A percentile compares a stretch with the other conserved stretches of the same genome.
These are phyloP conservation scores for Pammene fasciana DNA, from an alignment of 2,888 invertebrate species.

Conservation along the genomic window DNA sequence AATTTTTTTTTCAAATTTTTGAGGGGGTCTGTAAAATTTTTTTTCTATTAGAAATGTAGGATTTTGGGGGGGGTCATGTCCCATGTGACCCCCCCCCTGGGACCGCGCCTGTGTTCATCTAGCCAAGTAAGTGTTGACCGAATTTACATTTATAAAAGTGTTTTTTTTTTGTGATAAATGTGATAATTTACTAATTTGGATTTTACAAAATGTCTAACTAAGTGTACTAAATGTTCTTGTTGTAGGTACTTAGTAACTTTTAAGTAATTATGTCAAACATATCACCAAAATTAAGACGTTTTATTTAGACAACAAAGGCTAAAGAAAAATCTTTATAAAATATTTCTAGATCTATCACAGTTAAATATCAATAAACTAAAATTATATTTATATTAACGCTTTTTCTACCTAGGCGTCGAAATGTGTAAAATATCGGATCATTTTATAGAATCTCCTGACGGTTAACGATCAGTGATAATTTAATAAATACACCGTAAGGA, in stretches of 20 bases:
- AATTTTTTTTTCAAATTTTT: too few species aligned
- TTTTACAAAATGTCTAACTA: neutral
- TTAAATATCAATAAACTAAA: slow-evolving; percentile 73
- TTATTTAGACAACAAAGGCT: slow-evolving; percentile 31
- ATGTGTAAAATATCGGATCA: slow-evolving; percentile 7
- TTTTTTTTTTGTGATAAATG: neutral
- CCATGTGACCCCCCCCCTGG: too few species aligned
- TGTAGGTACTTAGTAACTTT: slow-evolving; percentile 14
- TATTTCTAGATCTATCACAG: slow-evolving; percentile 81
- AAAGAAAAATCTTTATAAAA: slow-evolving; percentile 49
- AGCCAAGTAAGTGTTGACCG: neutral
- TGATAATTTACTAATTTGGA: neutral
- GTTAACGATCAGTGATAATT: slow-evolving; percentile 20
- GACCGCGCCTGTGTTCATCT: too few species aligned
- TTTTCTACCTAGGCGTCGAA: slow-evolving; percentile 10
- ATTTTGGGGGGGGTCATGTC: too few species aligned
- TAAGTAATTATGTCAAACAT: slow-evolving; percentile 31
- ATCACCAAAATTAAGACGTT: slow-evolving; percentile 27
- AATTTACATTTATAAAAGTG: slow-evolving; percentile 9
- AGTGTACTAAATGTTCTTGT: neutral
- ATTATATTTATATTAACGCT: slow-evolving; percentile 31
- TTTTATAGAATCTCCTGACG: slow-evolving; percentile 28
- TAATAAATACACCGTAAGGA: slow-evolving; percentile 4
- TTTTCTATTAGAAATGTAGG: too few species aligned
- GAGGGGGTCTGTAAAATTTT: too few species aligned